Conservation (phyloP, 2,797 vertebrate species). For the Sarcophilus harrisii region DNA sequence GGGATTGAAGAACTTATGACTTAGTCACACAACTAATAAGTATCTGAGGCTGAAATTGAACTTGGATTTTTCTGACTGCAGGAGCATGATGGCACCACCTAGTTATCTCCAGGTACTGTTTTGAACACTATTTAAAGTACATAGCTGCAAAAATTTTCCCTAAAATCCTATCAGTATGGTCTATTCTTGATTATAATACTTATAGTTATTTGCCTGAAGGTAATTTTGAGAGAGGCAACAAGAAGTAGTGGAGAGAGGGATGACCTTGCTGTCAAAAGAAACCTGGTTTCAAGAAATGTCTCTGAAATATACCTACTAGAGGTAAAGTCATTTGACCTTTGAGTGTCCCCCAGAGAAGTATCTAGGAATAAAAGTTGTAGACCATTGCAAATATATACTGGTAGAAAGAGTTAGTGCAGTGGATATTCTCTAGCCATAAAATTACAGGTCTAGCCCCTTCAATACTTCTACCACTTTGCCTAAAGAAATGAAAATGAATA, state of each 20-base stretch:
- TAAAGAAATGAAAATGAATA: not conserved
- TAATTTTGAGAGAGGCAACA: constrained; percentile 63
- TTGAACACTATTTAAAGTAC: not conserved
- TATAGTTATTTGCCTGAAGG: constrained; percentile 58
- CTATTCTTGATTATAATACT: constrained; percentile 14
- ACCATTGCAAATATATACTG: not conserved
- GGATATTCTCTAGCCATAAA: not conserved
- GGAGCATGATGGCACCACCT: not conserved
- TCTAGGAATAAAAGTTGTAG: not conserved
- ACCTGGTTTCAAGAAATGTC: not conserved
- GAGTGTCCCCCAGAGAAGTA: not conserved
- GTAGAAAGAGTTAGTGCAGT: not conserved
- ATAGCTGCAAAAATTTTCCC: not conserved
- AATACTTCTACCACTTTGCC: rapidly evolving
- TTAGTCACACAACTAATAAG: not conserved
- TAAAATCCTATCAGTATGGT: not conserved
- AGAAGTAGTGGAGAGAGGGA: not conserved
- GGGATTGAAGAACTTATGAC: not conserved
- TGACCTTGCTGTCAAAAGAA: not conserved
- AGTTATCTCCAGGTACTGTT: not conserved
- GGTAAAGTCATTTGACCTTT: not conserved
- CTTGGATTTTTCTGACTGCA: not conserved
- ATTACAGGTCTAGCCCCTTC: not conserved
- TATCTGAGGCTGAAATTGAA: not conserved
- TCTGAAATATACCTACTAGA: not conserved